Conservation (phyloP, 2,113 vertebrate genomes). For the Nanger granti region DNA sequence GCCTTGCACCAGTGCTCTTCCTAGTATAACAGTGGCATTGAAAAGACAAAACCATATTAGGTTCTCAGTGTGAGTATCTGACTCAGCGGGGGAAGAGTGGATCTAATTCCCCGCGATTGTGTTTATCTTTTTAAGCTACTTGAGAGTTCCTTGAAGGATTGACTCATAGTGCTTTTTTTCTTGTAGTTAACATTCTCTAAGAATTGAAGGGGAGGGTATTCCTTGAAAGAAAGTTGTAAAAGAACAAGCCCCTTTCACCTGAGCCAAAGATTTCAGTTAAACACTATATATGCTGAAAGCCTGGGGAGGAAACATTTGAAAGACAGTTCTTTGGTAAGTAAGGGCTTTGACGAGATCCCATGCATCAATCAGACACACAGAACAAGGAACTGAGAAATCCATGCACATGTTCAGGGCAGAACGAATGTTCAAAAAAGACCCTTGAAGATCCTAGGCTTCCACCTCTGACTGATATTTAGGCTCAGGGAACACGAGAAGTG, state of each 20-base stretch:
- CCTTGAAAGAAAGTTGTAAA: neutral
- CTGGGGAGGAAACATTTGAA: neutral
- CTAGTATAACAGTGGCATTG: neutral
- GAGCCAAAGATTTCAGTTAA: neutral
- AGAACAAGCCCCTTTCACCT: neutral
- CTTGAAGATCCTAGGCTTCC: neutral
- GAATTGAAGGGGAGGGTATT: neutral
- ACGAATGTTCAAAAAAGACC: neutral
- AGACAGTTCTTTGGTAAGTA: neutral
- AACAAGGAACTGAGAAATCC: neutral
- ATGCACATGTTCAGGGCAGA: neutral
- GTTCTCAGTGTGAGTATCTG: neutral
- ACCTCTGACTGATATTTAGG: neutral
- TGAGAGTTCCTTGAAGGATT: neutral
- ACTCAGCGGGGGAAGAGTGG: neutral
- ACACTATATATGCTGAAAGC: neutral
- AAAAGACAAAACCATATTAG: neutral
- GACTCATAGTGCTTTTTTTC: neutral
- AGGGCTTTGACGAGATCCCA: neutral
- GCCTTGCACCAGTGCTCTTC: neutral
- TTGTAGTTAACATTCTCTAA: neutral
- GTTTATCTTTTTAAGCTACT: neutral
- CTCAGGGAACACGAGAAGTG: neutral
- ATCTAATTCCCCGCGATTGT: neutral
- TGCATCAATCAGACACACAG: neutral